Percentiles rank a stretch among this genome's conserved stretches.
Conservation (phyloP, 1,140 invertebrate species). For the Frieseomelitta varia region DNA sequence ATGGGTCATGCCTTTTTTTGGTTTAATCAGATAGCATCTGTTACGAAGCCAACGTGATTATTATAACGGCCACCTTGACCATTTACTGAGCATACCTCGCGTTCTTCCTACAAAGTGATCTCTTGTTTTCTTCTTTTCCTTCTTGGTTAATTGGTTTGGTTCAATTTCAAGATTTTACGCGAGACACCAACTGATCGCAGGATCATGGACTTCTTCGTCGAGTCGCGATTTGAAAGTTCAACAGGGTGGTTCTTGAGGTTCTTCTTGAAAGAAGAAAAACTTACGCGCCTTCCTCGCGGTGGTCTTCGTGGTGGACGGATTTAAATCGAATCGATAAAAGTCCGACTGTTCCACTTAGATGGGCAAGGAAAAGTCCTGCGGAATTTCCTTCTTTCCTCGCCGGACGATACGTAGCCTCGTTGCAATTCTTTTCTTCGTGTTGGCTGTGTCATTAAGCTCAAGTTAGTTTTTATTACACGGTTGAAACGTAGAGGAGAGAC, state of each 20-base stretch:
- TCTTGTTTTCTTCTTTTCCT: too few species aligned
- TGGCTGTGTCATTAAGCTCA: too few species aligned
- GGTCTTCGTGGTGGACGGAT: slow-evolving; percentile 50
- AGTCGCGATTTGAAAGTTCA: neutral
- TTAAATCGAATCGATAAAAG: slow-evolving; percentile 62
- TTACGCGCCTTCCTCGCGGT: slow-evolving; percentile 28
- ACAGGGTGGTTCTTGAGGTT: neutral
- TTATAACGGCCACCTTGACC: slow-evolving; percentile 8
- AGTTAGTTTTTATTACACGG: neutral
- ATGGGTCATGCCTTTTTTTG: slow-evolving; percentile 47
- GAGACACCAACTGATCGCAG: neutral
- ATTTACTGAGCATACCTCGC: neutral
- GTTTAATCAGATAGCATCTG: slow-evolving; percentile 37
- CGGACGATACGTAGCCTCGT: too few species aligned
- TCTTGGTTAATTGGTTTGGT: neutral
- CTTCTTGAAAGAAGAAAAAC: slow-evolving; percentile 37
- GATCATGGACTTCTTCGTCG: neutral
- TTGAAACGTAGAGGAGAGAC: neutral
- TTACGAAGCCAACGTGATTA: slow-evolving; percentile 12
- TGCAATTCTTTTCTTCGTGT: too few species aligned
- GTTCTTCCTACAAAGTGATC: neutral
- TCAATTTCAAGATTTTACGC: neutral
- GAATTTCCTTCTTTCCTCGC: slow-evolving; percentile 14
- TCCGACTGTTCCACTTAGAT: slow-evolving; percentile 46
- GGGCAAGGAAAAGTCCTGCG: slow-evolving; percentile 45